Percentiles rank a stretch among this genome's conserved stretches.
phyloP scores from a whole-genome alignment of 2,888 invertebrate species.

The Hypercompe scribonia region DNA sequence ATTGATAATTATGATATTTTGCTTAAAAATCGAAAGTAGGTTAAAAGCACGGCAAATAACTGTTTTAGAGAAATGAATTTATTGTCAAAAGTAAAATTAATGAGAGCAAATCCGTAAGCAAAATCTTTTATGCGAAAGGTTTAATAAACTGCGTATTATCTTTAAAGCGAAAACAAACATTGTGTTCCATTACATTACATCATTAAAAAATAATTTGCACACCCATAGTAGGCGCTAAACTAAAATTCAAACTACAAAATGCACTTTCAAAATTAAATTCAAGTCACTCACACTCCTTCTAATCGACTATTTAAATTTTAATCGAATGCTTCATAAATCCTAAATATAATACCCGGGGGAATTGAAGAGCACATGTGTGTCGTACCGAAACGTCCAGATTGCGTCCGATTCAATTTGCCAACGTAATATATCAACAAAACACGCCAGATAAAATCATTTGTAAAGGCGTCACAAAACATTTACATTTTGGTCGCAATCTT shows the following conservation, averaged over 20 bases:
- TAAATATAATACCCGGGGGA: conserved; percentile 60
- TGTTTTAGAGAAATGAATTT: background rate
- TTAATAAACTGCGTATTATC: background rate
- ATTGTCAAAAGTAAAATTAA: background rate
- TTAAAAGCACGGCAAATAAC: too few species aligned
- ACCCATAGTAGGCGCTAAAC: background rate
- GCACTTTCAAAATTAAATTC: conserved; percentile 21
- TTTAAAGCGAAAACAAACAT: background rate
- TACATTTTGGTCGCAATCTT: conserved; percentile 59
- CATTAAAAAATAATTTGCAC: background rate
- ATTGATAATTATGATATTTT: too few species aligned
- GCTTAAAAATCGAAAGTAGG: too few species aligned
- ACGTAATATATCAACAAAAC: conserved; percentile 83
- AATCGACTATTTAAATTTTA: conserved; percentile 33
- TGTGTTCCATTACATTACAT: background rate
- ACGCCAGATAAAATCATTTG: conserved; percentile 81
- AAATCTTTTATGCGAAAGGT: background rate
- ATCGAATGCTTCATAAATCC: conserved; percentile 45
- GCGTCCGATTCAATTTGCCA: conserved; percentile 82
- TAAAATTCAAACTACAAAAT: conserved; percentile 9
- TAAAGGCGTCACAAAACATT: conserved; percentile 80
- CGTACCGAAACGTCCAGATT: conserved; percentile 69
- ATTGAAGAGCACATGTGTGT: conserved; percentile 69
- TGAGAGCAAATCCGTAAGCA: background rate
- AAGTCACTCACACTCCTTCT: conserved; percentile 21